Evolutionary conservation across 2,888 invertebrate species (phyloP), one percentile per base, ranked within the genome.

Genomic region (Scrobipalpa costella): DNA sequence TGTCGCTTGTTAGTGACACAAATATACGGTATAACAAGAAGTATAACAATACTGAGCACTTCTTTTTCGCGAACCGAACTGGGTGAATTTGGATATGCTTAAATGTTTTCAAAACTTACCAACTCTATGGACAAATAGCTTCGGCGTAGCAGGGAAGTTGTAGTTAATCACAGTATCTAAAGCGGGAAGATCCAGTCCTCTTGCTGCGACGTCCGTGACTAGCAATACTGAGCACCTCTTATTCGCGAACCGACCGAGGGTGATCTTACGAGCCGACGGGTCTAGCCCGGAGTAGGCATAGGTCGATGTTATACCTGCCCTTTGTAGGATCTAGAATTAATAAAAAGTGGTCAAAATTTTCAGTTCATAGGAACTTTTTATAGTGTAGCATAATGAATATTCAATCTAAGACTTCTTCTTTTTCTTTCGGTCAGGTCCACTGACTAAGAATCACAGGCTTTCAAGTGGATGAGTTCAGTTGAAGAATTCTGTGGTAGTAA

Each of bases 41-140:
- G n/a, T n/a, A n/a, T n/a, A n/a, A n/a, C n/a, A n/a, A n/a, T n/a
- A n/a, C n/a, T n/a, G n/a, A n/a, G n/a, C n/a, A n/a, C n/a, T n/a
- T n/a, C n/a, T n/a, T n/a, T n/a, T n/a, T n/a, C n/a, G n/a, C n/a
- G n/a, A 6, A 6, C 6, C n/a, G 1, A 44, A 15, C 44, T n/a
- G 44, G 44, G 6, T 44, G 15, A 44, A 13, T n/a, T 44, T 44
- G 6, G 1, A n/a, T 7, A 6, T n/a, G 7, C 6, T 7, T 50
- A 7, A 0, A 19, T 7, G 49, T 15, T n/a, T 50, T 8, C 17
- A n/a, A 19, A 40, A 88, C 95, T 92, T 79, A 96, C 99, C 99
- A 66, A 99, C 99, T 93, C 99, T 94, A 88, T 99, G 99, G 33
- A 99, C 97, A 88, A 99, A 99, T 21, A 99, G 92, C 86, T 99